phyloP scores from a whole-genome alignment of 2,888 invertebrate species.

The Drosophila planitibia region DNA sequence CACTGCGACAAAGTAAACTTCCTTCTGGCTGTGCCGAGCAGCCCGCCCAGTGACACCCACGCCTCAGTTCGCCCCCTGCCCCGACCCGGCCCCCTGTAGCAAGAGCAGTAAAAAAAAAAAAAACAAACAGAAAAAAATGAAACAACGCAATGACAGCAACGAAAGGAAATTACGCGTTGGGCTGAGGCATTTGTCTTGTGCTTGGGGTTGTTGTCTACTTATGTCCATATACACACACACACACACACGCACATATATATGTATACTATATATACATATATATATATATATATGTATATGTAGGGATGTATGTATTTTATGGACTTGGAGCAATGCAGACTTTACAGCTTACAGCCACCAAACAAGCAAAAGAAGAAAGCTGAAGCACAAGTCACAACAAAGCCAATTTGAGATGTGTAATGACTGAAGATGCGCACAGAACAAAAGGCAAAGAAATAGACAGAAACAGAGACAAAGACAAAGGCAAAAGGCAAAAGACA shows the following conservation, averaged over 20 bases:
- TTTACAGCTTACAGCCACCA: constrained; percentile 68
- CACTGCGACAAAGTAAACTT: constrained; percentile 79
- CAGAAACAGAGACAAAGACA: constrained; percentile 7
- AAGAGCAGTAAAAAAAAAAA: constrained; percentile 23
- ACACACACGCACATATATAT: constrained; percentile 13
- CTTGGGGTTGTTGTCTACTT: constrained; percentile 47
- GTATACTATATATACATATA: neutral
- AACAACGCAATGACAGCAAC: constrained; percentile 19
- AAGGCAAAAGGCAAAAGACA: neutral
- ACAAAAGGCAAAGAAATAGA: constrained; percentile 14
- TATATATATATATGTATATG: constrained; percentile 1
- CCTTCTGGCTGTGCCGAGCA: constrained; percentile 38
- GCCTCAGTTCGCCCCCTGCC: neutral
- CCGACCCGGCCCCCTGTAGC: neutral
- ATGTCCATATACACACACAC: neutral
- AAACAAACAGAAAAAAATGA: constrained; percentile 2
- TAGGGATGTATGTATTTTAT: constrained; percentile 30
- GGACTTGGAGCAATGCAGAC: constrained; percentile 75
- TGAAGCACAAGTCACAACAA: constrained; percentile 64
- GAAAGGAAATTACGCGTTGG: constrained; percentile 68
- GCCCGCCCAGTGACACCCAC: constrained; percentile 39
- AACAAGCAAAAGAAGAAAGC: constrained; percentile 30
- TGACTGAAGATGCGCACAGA: constrained; percentile 61
- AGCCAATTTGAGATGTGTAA: constrained; percentile 69
- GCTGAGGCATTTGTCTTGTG: constrained; percentile 40